These are phyloP conservation scores for Anarhynchus alexandrinus DNA, from an alignment of 2,113 vertebrate genomes.

Conservation along the genomic window DNA sequence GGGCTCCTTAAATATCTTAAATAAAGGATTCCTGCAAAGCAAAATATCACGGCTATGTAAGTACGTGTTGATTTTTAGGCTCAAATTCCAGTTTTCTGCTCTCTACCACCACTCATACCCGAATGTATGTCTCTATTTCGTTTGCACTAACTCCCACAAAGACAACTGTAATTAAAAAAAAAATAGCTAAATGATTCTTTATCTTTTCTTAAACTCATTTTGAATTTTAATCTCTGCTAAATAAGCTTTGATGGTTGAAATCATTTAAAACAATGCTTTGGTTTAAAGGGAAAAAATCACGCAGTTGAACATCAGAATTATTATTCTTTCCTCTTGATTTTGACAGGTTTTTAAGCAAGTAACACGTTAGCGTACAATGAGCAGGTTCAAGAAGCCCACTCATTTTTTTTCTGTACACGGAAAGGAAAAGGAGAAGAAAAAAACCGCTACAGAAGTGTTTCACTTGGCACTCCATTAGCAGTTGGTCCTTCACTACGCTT, in stretches of 20 bases:
- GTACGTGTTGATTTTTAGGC: not conserved
- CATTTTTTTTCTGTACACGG: not conserved
- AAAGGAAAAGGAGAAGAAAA: not conserved
- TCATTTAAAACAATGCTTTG: not conserved
- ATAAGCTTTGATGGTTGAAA: not conserved
- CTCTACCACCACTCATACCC: not conserved
- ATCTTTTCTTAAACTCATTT: not conserved
- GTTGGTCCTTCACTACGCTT: not conserved
- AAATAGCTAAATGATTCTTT: not conserved
- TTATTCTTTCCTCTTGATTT: not conserved
- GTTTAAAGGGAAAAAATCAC: not conserved
- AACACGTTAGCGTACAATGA: not conserved
- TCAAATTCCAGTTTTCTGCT: not conserved
- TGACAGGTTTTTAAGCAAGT: not conserved
- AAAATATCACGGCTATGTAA: not conserved
- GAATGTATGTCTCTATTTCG: not conserved
- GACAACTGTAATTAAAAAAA: not conserved
- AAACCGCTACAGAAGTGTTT: not conserved
- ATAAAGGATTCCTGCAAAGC: not conserved
- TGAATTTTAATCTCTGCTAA: not conserved
- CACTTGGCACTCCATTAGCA: not conserved
- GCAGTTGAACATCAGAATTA: not conserved
- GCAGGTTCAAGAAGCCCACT: not conserved
- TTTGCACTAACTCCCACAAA: not conserved
- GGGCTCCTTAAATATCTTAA: not conserved